phyloP scores from a whole-genome alignment of 2,113 vertebrate genomes.

The Neodontobutis hainanensis region DNA sequence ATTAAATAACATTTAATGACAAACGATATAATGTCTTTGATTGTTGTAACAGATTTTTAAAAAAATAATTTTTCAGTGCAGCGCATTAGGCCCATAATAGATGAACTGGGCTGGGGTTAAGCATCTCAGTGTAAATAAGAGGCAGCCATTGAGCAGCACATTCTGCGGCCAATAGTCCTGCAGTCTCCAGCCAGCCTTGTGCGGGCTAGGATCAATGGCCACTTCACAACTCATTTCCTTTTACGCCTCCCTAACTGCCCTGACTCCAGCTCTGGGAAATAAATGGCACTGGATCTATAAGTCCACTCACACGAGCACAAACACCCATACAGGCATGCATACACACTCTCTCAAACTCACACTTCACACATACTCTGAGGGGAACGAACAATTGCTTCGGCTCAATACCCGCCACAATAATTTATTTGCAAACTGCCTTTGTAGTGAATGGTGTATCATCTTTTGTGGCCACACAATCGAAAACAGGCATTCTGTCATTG shows the following conservation, averaged over 20 bases:
- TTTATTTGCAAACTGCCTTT: conserved; percentile 64
- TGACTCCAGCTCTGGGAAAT: conserved; percentile 73
- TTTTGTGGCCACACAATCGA: conserved; percentile 55
- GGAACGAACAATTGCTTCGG: conserved; percentile 54
- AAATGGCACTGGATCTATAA: conserved; percentile 79
- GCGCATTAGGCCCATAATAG: conserved; percentile 54
- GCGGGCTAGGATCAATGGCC: conserved; percentile 78
- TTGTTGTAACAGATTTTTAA: conserved; percentile 26
- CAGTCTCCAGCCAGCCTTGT: conserved; percentile 50
- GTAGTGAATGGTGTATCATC: conserved; percentile 60
- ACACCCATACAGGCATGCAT: conserved; percentile 31
- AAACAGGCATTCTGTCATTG: conserved; percentile 76
- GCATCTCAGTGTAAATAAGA: conserved; percentile 69
- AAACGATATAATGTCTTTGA: conserved; percentile 4
- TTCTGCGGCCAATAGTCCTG: conserved; percentile 49
- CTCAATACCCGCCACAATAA: conserved; percentile 69
- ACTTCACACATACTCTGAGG: conserved; percentile 28
- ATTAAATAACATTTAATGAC: conserved; percentile 1
- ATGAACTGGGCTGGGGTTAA: conserved; percentile 58
- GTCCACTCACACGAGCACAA: conserved; percentile 56
- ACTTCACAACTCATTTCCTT: conserved; percentile 84
- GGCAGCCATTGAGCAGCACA: conserved; percentile 55
- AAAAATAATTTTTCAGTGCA: not conserved
- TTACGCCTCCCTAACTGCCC: conserved; percentile 79
- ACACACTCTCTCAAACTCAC: conserved; percentile 14